Base-by-base conservation (phyloP, 1,140 invertebrate genomes). In the Diploscapter pachys region DNA sequence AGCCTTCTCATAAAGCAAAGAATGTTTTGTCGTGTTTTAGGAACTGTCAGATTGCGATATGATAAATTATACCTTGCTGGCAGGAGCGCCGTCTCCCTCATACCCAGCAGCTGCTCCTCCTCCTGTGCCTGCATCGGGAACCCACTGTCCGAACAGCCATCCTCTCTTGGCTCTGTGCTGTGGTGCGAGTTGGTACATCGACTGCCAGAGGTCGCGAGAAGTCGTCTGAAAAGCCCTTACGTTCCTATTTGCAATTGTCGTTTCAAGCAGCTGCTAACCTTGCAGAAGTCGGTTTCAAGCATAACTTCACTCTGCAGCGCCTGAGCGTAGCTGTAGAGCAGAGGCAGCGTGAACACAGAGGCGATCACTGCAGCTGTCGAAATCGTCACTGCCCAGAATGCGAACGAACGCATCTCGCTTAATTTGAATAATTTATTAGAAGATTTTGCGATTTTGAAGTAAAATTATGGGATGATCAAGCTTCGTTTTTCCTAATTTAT, bases 81-180 rank as follows among this genome's bases (percentile, higher is more conserved):
- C 71, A 52, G 71, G 63, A 13, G 71, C 71, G 49, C 54, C 69
- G 53, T 71, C 49, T 8, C 54, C 69, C 9, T 13, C 57, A 13
- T 59, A 59, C 9, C 57, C 57, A 11, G 31, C 31, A 31, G 31
- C 31, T 54, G 77, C 78, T 74, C 78, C 78, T 53, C 78, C 78
- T 71, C 78, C 78, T 13, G 68, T 66, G 68, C 78, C 78, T 55
- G 72, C 71, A 54, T 79, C 75, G 31, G 79, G 78, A 31, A 80
- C 79, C 79, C 79, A 80, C 9, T 81, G 79, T 55, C 79, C 79
- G 73, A 80, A 80, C 53, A 75, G 78, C 79, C 79, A 80, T 53
- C 69, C 77, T 64, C 79, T 72, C 70, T 77, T 79, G n/a, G 56
- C 64, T 55, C 79, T 66, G 4, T 59, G 63, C 52, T 13, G 11